Evolutionary conservation across 2,797 vertebrate species (phyloP), one percentile per base, ranked within the genome.

Genomic region (Epinephelus coioides): DNA sequence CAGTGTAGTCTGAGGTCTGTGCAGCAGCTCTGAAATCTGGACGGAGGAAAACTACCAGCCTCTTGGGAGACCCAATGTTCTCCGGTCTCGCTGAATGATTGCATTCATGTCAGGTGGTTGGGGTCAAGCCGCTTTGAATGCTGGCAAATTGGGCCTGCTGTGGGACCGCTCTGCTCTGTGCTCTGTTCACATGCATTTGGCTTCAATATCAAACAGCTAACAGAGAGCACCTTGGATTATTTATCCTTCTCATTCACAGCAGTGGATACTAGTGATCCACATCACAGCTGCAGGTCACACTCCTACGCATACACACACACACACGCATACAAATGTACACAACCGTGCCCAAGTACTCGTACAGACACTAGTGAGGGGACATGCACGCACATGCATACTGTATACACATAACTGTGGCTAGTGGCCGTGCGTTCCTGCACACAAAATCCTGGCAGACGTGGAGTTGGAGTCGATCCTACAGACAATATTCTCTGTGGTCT

Each of bases 151-250:
- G 73, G 79, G 59, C 75, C 83, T 69, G 53, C 81, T 81, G 77
- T 57, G 80, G 77, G 83, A 78, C 61, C n/a, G 40, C 61, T 79
- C 71, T 50, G 62, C 76, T 82, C 75, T 71, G 59, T 23, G 73
- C 82, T 83, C 65, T 19, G 14, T 69, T 91, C 84, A 84, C 79
- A 76, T 77, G 83, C 53, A 67, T 80, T 91, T 90, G 89, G 90
- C 90, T 80, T 73, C 56, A 25, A 15, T 79, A 87, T 92, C 86
- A 90, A 92, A 82, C 80, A 49, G 73, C 82, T 62, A 81, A 79
- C 78, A 68, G 61, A 87, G 88, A 92, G 55, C 84, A 89, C 80
- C 76, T 87, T 86, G 81, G 89, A 90, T 92, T 89, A 86, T 91
- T 90, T 92, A 88, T 89, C 77, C 77, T 85, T 63, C 78, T 84